These are phyloP conservation scores for Watsonalla cultraria DNA, from an alignment of 2,888 invertebrate genomes.

Conservation along the genomic window DNA sequence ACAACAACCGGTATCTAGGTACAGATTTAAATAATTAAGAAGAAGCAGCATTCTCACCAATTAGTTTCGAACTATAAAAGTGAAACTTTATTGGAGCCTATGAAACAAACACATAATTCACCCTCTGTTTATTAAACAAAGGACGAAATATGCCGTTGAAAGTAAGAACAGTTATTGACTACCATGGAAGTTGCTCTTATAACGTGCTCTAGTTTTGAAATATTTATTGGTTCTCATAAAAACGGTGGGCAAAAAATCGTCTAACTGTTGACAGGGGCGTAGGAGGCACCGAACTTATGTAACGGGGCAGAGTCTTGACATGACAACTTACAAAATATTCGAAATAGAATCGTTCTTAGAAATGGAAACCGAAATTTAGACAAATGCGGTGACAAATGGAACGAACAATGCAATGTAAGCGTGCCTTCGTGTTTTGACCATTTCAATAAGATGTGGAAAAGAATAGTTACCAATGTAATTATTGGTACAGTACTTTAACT, in stretches of 20 bases:
- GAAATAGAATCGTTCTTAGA: slow-evolving; percentile 56
- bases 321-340: slow-evolving; percentile 52
- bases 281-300: slow-evolving; percentile 42
- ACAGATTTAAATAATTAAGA: not conserved
- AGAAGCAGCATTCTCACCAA: slow-evolving; percentile 10
- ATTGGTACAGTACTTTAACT: slow-evolving; percentile 60
- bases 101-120: slow-evolving; percentile 37
- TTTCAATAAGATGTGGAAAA: slow-evolving; percentile 60
- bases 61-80: slow-evolving; percentile 45
- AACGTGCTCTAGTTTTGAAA: slow-evolving; percentile 70
- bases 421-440: slow-evolving; percentile 70
- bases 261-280: slow-evolving; percentile 57
- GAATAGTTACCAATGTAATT: slow-evolving; percentile 70
- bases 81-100: slow-evolving; percentile 52
- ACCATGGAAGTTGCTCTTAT: slow-evolving; percentile 69
- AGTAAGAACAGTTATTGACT: slow-evolving; percentile 74
- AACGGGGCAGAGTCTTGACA: slow-evolving; percentile 58
- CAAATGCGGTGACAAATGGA: slow-evolving; percentile 67
- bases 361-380: slow-evolving; percentile 75
- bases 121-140: slow-evolving; percentile 43
- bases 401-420: slow-evolving; percentile 58
- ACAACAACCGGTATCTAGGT: no score
- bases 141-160: slow-evolving; percentile 54
- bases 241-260: slow-evolving; percentile 39
- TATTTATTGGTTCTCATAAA: slow-evolving; percentile 72